A percentile compares a stretch with the other conserved stretches of the same genome.
These are phyloP conservation scores for Silurus aristotelis DNA, from an alignment of 2,797 vertebrate species.

Conservation along the genomic window DNA sequence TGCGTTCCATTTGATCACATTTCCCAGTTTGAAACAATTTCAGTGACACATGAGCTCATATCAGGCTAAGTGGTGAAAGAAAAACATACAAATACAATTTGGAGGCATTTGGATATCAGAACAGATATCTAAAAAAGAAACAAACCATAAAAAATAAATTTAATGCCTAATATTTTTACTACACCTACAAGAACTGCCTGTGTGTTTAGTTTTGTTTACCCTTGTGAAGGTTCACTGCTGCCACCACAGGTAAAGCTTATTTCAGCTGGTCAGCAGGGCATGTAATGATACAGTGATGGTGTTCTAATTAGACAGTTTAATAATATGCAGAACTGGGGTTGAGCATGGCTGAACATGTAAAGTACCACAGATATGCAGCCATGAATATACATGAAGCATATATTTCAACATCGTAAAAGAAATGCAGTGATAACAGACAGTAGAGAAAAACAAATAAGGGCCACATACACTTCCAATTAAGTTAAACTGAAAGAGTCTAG, in stretches of 20 bases:
- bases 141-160: slow-evolving; percentile 25
- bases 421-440: neutral
- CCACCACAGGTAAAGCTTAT: slow-evolving; percentile 61
- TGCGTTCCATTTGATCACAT: slow-evolving; percentile 51
- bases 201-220: slow-evolving; percentile 62
- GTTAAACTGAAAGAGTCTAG: neutral
- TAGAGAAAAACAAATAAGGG: neutral
- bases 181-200: slow-evolving; percentile 54
- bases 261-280: slow-evolving; percentile 62
- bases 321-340: slow-evolving; percentile 56
- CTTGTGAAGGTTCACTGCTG: slow-evolving; percentile 55
- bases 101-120: slow-evolving; percentile 31
- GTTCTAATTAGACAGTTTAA: slow-evolving; percentile 66
- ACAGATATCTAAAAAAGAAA: slow-evolving; percentile 41
- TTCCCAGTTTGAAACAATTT: slow-evolving; percentile 48
- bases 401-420: neutral
- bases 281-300: slow-evolving; percentile 59
- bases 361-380: slow-evolving; percentile 7
- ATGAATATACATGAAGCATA: slow-evolving; percentile 33
- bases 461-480: neutral
- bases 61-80: slow-evolving; percentile 16
- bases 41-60: slow-evolving; percentile 41
- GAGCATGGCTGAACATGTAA: slow-evolving; percentile 19
- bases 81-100: slow-evolving; percentile 37
- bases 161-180: slow-evolving; percentile 38